These are phyloP conservation scores for Montipora foliosa DNA, from an alignment of 64 coral and sea anemone species.

Conservation along the genomic window DNA sequence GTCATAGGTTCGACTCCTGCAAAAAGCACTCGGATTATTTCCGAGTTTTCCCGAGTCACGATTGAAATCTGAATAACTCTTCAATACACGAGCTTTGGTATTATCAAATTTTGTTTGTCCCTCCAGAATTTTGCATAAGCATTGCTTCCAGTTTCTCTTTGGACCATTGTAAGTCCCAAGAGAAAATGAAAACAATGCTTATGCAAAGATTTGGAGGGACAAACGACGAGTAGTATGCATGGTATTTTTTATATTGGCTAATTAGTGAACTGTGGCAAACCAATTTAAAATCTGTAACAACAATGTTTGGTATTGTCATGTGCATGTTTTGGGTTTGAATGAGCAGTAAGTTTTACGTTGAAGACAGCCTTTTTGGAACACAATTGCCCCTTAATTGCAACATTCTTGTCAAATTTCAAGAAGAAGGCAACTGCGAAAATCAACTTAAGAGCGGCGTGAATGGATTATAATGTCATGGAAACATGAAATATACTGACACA, in stretches of 20 bases:
- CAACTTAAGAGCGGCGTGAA: not conserved
- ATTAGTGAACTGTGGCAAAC: not conserved
- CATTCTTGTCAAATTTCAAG: not conserved
- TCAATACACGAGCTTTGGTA: no score
- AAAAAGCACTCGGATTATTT: no score
- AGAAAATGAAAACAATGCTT: no score
- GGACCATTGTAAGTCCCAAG: no score
- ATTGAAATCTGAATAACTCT: no score
- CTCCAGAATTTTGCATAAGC: no score
- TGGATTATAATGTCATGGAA: not conserved
- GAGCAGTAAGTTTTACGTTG: not conserved
- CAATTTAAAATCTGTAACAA: not conserved
- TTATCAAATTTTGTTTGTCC: no score
- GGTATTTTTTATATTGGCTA: not conserved
- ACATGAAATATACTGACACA: not conserved
- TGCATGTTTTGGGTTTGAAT: not conserved
- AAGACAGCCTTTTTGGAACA: not conserved
- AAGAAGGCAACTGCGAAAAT: not conserved
- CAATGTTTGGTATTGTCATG: not conserved
- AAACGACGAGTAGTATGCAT: no score
- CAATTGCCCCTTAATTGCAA: not conserved
- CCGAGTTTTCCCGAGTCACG: no score
- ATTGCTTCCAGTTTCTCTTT: no score
- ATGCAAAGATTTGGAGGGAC: no score
- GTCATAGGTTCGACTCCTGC: no score